phyloP scores from a whole-genome alignment of 2,888 invertebrate species.

The Anorthoa munda region DNA sequence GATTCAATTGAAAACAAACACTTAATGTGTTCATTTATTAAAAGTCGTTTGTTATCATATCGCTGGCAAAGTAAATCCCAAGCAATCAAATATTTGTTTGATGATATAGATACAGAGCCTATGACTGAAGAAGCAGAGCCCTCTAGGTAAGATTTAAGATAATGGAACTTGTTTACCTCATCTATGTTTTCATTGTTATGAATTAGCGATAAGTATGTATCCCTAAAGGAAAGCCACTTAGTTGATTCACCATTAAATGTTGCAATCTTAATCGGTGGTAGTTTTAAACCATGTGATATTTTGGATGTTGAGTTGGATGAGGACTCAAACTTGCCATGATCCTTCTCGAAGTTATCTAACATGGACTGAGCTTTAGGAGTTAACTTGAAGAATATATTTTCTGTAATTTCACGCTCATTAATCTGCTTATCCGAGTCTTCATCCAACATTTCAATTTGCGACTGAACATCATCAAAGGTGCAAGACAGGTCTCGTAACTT shows the following conservation, averaged over 20 bases:
- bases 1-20: conserved; percentile 3
- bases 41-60: neutral
- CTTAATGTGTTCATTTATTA: conserved; percentile 12
- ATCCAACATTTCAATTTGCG: conserved; percentile 12
- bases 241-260: conserved; percentile 12
- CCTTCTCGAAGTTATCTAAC: neutral
- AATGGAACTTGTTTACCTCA: neutral
- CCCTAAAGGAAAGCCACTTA: conserved; percentile 8
- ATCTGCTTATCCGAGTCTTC: conserved; percentile 1
- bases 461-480: conserved; percentile 4
- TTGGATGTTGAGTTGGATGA: neutral
- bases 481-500: conserved; percentile 3
- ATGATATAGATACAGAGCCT: neutral
- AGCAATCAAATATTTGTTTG: neutral
- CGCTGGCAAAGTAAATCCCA: conserved; percentile 10
- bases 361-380: neutral
- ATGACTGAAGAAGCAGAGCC: conserved; percentile 4
- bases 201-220: neutral
- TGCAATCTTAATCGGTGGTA: conserved; percentile 5
- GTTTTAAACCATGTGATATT: conserved; percentile 7
- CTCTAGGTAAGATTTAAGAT: conserved; percentile 3
- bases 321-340: neutral
- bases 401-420: conserved; percentile 6
- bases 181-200: neutral
- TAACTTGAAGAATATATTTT: conserved; percentile 1